Evolutionary conservation across 1,140 invertebrate genomes (phyloP).

Genomic region (Kradibia gibbosae): DNA sequence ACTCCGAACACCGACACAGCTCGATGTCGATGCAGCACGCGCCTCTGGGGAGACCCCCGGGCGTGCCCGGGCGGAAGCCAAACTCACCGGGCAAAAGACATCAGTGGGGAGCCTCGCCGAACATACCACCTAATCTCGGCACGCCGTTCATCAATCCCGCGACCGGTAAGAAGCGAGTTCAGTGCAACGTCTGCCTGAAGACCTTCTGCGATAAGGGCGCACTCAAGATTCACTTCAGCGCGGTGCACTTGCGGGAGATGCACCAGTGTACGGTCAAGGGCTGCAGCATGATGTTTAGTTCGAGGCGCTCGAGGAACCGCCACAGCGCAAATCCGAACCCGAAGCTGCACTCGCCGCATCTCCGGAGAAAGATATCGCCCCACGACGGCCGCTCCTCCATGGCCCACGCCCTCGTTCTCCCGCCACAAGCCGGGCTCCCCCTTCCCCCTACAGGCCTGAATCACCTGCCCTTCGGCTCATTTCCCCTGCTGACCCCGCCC

Average conservation of each 20-base stretch:
- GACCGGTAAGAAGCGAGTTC: constrained; percentile 95
- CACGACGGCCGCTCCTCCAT: constrained; percentile 92
- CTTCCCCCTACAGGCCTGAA: constrained; percentile 76
- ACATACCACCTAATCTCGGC: constrained; percentile 87
- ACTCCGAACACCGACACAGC: constrained; percentile 56
- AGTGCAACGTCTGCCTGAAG: constrained; percentile 98
- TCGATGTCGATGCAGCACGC: constrained; percentile 41
- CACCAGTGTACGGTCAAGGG: constrained; percentile 99
- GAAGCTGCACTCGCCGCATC: constrained; percentile 95
- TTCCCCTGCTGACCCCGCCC: constrained; percentile 82
- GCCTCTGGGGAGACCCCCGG: constrained; percentile 67
- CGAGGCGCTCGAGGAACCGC: constrained; percentile 93
- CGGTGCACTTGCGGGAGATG: constrained; percentile 99
- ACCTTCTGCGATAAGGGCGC: constrained; percentile 99
- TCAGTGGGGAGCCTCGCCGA: constrained; percentile 85
- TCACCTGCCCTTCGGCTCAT: constrained; percentile 82
- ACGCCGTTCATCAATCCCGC: constrained; percentile 93
- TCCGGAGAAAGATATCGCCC: constrained; percentile 92
- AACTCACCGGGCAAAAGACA: constrained; percentile 88
- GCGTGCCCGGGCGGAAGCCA: constrained; percentile 81
- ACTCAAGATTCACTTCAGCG: constrained; percentile 99
- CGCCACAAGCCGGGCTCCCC: constrained; percentile 79
- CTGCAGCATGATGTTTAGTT: constrained; percentile 99
- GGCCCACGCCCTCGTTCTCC: constrained; percentile 84
- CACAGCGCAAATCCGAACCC: constrained; percentile 99